Conservation (phyloP, 2,888 invertebrate genomes). For the Trissoscelio sp. region DNA sequence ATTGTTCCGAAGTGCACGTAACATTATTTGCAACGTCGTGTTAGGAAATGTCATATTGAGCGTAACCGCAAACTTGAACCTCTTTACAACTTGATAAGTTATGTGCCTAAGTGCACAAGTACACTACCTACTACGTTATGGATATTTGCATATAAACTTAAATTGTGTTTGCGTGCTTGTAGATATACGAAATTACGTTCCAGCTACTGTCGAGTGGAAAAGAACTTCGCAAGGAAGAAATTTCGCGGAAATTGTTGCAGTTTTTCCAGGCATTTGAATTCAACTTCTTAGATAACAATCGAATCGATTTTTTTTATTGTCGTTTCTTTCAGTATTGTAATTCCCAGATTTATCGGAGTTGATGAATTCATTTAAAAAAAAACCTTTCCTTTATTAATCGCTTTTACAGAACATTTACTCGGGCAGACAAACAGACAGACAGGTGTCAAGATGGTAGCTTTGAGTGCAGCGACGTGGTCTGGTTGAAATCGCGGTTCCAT, state of each 20-base stretch:
- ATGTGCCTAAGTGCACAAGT: conserved; percentile 50
- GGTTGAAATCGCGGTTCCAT: conserved; percentile 55
- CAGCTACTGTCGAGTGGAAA: conserved; percentile 13
- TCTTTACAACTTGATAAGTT: conserved; percentile 55
- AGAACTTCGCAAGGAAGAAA: conserved; percentile 3
- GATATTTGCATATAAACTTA: conserved; percentile 58
- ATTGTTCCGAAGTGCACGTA: conserved; percentile 54
- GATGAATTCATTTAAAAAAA: not conserved
- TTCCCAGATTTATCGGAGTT: not conserved
- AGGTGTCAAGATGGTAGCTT: conserved; percentile 60
- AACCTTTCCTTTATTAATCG: conserved; percentile 21
- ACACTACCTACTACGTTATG: conserved; percentile 26
- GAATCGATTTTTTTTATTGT: not conserved
- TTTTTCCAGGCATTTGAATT: not conserved
- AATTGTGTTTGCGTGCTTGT: conserved; percentile 51
- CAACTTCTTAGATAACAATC: not conserved
- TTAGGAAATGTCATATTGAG: conserved; percentile 52
- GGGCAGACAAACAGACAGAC: conserved; percentile 42
- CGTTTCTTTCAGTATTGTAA: not conserved
- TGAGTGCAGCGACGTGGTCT: conserved; percentile 44
- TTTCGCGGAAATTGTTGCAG: not conserved
- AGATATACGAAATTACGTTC: conserved; percentile 34
- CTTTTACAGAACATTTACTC: conserved; percentile 46
- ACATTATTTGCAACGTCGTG: conserved; percentile 36
- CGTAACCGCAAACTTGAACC: conserved; percentile 44